Evolutionary conservation across 2,888 invertebrate species (phyloP), one percentile per base, ranked within the genome.

Genomic region (Chorisops tibialis): DNA sequence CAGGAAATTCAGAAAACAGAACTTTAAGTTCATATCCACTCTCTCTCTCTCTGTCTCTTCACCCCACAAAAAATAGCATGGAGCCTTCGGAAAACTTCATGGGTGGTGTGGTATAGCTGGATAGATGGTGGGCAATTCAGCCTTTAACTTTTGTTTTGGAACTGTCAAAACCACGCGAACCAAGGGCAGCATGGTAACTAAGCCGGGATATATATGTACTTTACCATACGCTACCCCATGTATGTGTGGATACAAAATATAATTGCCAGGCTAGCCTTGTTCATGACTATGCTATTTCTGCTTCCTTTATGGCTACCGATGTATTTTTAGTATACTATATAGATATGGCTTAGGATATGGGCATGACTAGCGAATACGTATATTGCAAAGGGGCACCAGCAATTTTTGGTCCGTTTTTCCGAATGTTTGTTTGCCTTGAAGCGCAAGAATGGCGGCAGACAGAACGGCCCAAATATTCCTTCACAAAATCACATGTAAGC

Each of bases 121-220:
- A 54, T 41, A 18, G 12, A 56, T 45, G 30, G 30, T 56, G 43
- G 56, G 30, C 43, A 45, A 45, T 56, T 45, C 30, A 24, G 43
- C 56, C 45, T 45, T 22, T 38, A 56, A 73, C 73, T 74, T 75
- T 75, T 72, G 70, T 73, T 75, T 75, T 75, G 74, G 74, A 73
- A 73, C 74, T 75, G 74, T 75, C 75, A 76, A 73, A 75, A 75
- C 71, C 56, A 56, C 30, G 56, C 56, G 45, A 18, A 30, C 56
- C 56, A 43, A 56, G 56, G 74, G 45, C 56, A 56, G 21, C 35
- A 43, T 45, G 43, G 12, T 30, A 56, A 43, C 38, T 19, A 56
- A 24, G n/a, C 56, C 45, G 45, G 56, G 35, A 30, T 11, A 18
- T 22, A 14, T 41, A 45, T 56, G 16, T 30, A 43, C 12, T 50